Conservation (phyloP, 2,113 vertebrate genomes). For the Chionis minor region DNA sequence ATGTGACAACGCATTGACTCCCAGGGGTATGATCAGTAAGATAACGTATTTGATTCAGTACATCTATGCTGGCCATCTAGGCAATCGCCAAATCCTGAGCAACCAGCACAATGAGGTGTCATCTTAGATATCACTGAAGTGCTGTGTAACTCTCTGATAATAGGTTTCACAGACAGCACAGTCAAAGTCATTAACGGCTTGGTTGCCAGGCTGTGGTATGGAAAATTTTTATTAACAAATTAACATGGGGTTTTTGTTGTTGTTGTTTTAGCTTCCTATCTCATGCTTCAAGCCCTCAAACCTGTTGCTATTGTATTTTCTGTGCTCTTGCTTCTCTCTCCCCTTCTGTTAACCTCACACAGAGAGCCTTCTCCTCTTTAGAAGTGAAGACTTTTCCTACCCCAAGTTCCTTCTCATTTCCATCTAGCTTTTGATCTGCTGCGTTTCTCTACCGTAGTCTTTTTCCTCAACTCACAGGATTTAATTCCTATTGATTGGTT, state of each 20-base stretch:
- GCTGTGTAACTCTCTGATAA: background rate
- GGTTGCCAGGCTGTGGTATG: background rate
- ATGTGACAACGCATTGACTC: background rate
- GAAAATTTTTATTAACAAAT: background rate
- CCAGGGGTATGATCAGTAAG: background rate
- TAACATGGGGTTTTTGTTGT: rapidly evolving
- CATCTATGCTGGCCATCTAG: background rate
- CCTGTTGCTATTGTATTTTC: background rate
- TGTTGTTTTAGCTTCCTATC: background rate
- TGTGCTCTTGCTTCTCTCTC: background rate
- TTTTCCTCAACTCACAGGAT: background rate
- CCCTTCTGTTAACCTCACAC: background rate
- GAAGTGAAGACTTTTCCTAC: background rate
- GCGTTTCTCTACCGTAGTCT: background rate
- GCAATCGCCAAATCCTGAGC: background rate
- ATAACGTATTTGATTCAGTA: background rate
- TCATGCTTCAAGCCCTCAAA: background rate
- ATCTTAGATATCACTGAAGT: too few relatives aligned
- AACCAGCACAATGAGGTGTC: background rate
- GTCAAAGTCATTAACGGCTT: background rate
- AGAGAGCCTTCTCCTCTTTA: background rate
- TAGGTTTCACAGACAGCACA: background rate
- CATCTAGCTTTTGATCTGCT: background rate
- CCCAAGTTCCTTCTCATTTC: background rate
- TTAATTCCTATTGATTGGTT: background rate